Percentiles rank a stretch among this genome's conserved stretches.
Evolutionary conservation across 2,797 vertebrate species (phyloP).

Genomic region (Myotis findleyi): DNA sequence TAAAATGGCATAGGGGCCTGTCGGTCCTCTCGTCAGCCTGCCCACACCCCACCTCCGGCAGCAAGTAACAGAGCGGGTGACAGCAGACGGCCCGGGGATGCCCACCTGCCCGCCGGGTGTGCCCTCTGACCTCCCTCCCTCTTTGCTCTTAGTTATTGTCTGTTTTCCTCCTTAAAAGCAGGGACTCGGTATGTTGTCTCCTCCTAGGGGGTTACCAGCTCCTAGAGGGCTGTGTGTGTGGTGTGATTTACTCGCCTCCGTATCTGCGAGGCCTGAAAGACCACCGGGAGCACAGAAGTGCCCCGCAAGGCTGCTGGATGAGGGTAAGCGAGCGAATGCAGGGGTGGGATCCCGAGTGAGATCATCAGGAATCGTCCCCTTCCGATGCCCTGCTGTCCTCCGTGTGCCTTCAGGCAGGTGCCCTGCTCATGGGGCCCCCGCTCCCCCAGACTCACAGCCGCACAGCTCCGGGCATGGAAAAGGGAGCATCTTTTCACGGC

Average conservation of each 20-base stretch:
- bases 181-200: too few relatives aligned
- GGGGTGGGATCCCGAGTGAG: not conserved
- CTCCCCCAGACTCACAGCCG: not conserved
- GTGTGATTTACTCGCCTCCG: too few relatives aligned
- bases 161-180: not conserved
- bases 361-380: not conserved
- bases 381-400: not conserved
- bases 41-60: too few relatives aligned
- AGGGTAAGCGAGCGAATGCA: too few relatives aligned
- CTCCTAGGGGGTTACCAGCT: too few relatives aligned
- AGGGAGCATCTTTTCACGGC: not conserved
- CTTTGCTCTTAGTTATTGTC: not conserved
- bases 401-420: not conserved
- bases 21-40: not conserved
- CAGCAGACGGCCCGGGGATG: not conserved
- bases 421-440: rapidly evolving
- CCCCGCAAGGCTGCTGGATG: not conserved
- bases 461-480: rapidly evolving
- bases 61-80: not conserved
- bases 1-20: rapidly evolving
- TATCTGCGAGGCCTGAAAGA: too few relatives aligned
- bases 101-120: not conserved
- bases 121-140: not conserved
- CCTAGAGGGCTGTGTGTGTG: too few relatives aligned
- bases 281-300: not conserved